These are phyloP conservation scores for Coreoperca whiteheadi DNA, from an alignment of 2,113 vertebrate genomes.

Conservation along the genomic window DNA sequence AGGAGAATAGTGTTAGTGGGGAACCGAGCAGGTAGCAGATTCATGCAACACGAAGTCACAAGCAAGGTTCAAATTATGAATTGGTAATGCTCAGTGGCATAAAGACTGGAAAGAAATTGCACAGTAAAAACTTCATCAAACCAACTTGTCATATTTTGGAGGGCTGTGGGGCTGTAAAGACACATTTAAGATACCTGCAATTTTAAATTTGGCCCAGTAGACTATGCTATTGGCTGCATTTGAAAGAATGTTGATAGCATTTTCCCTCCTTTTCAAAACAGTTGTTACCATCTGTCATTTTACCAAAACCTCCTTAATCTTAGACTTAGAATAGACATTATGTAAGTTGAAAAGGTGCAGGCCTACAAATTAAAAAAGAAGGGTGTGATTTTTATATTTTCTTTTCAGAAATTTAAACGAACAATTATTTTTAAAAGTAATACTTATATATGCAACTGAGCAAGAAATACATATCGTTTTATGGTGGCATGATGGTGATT, in stretches of 20 bases:
- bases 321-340: not conserved
- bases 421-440: not conserved
- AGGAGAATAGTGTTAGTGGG: not conserved
- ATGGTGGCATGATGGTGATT: not conserved
- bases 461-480: not conserved
- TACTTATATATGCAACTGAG: not conserved
- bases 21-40: constrained; percentile 20
- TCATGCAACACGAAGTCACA: not conserved
- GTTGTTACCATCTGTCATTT: not conserved
- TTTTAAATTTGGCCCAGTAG: not conserved
- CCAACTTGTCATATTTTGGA: not conserved
- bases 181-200: not conserved
- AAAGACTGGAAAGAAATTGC: not conserved
- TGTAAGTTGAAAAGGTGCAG: not conserved
- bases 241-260: not conserved
- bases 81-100: not conserved
- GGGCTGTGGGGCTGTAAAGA: not conserved
- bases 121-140: constrained; percentile 3
- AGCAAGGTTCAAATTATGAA: not conserved
- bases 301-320: not conserved
- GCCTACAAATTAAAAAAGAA: not conserved
- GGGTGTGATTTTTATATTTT: too few relatives aligned
- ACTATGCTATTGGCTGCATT: not conserved
- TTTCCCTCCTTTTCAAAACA: not conserved
- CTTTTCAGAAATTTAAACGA: not conserved